Conservation (phyloP, 2,113 vertebrate genomes). For the Mellivora capensis region DNA sequence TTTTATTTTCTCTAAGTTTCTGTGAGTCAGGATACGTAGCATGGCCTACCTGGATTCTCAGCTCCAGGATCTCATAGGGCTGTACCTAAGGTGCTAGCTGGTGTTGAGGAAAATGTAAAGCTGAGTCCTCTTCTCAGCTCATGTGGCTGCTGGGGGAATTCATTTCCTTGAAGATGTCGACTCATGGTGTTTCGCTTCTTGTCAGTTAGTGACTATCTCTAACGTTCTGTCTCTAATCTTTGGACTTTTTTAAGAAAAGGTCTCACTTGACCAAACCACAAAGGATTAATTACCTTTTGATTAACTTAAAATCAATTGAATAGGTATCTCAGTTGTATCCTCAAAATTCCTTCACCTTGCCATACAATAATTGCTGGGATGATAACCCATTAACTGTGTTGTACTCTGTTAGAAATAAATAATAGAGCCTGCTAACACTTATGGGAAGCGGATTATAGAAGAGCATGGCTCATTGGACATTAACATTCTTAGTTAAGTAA, state of each 20-base stretch:
- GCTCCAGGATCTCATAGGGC: not conserved
- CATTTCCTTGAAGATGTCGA: not conserved
- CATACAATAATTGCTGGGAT: not conserved
- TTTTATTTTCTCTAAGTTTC: not conserved
- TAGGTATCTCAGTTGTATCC: not conserved
- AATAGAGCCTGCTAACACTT: not conserved
- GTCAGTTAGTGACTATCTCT: not conserved
- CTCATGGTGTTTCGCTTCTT: not conserved
- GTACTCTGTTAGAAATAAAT: not conserved
- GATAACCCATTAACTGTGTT: not conserved
- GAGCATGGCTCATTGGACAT: not conserved
- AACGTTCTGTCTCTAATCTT: not conserved
- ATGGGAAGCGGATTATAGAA: not conserved
- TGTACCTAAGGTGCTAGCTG: not conserved
- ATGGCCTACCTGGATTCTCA: not conserved
- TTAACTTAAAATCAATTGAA: not conserved
- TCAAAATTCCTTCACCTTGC: not conserved
- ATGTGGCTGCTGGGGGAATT: not conserved
- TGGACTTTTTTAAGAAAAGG: not conserved
- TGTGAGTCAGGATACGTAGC: not conserved
- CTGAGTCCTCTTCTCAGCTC: not conserved
- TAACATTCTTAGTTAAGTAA: not conserved
- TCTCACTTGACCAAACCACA: not conserved
- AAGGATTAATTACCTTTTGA: not conserved
- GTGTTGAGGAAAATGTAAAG: not conserved